Conservation (phyloP, 2,797 vertebrate species). For the Rallus crepitans region DNA sequence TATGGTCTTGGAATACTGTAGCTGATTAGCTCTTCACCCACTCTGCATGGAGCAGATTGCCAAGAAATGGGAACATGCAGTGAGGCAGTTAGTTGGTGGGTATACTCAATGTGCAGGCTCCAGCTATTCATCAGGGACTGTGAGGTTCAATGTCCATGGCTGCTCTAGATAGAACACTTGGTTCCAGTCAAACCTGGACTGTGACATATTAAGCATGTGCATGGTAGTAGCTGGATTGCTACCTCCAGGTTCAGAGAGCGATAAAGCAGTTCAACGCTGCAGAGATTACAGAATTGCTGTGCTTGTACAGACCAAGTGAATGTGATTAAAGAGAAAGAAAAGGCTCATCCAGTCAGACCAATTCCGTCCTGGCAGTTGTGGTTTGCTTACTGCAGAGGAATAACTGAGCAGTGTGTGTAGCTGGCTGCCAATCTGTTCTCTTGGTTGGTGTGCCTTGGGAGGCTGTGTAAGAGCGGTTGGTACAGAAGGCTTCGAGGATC, state of each 20-base stretch:
- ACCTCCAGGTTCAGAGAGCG: rapidly evolving
- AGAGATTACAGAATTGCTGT: background rate
- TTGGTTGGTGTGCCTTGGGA: background rate
- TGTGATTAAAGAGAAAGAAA: background rate
- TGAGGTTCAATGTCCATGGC: background rate
- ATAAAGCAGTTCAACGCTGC: background rate
- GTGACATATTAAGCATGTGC: rapidly evolving
- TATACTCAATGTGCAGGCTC: background rate
- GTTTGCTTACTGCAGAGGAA: background rate
- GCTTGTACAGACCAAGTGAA: rapidly evolving
- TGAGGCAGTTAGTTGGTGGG: background rate
- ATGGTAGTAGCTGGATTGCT: background rate
- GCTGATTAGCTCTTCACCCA: background rate
- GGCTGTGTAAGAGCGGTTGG: background rate
- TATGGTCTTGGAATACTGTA: background rate
- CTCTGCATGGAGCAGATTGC: background rate
- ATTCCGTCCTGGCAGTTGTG: background rate
- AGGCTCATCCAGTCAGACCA: background rate
- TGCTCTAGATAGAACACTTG: background rate
- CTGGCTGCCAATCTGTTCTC: background rate
- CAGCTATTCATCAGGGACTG: background rate
- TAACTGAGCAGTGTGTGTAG: background rate
- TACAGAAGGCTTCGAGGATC: too few relatives aligned
- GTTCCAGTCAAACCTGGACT: background rate
- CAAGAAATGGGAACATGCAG: background rate